Base-by-base conservation (phyloP, 2,113 vertebrate genomes). In the Struthidea cinerea region DNA sequence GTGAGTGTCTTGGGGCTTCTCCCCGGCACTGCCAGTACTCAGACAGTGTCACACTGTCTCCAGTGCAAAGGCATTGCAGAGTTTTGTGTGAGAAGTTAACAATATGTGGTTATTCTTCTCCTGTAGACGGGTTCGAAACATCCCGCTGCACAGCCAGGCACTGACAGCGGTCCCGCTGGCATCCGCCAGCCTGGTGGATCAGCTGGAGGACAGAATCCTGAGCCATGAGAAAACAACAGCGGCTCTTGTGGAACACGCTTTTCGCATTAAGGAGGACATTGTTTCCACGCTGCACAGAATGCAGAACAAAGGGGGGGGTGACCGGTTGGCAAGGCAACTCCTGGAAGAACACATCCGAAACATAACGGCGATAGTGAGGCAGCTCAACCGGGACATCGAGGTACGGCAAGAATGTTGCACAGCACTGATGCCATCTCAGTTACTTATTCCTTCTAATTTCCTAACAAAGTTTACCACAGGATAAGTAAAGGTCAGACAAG, bases 321-420 rank as follows among this genome's bases (percentile, higher is more conserved):
- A 98, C 94, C 97, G 98, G 80, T 60, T 98, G 96, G 98, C 98
- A 52, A 93, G 98, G 97, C 98, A 98, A 47, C 98, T 98, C 89
- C 37, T 98, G 93, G 98, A 98, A 23, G 98, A 98, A 15, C 98
- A 98, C 33, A 98, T 98, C 97, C 96, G 98, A 75, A 98, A 98
- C 96, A 98, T 98, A 33, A 98, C 98, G 0, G 98, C 98, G 37
- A 98, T 98, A 12, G 98, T 98, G 82, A 96, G 98, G 87, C 98
- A 98, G 42, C 97, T 98, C 10, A 98, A 98, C 21, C 97, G 98
- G 52, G 98, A 98, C 87, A 98, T 98, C 1, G 98, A 98, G 98
- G 98, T 98, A 96, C 46, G 97, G 41, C 3, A 49, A 13, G 74
- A 77, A 63, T 44, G 78, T 6, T 41, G 67, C 86, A n/a, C 47